These are phyloP conservation scores for Drosophila pruinosa DNA, from an alignment of 1,140 invertebrate species.

Conservation along the genomic window DNA sequence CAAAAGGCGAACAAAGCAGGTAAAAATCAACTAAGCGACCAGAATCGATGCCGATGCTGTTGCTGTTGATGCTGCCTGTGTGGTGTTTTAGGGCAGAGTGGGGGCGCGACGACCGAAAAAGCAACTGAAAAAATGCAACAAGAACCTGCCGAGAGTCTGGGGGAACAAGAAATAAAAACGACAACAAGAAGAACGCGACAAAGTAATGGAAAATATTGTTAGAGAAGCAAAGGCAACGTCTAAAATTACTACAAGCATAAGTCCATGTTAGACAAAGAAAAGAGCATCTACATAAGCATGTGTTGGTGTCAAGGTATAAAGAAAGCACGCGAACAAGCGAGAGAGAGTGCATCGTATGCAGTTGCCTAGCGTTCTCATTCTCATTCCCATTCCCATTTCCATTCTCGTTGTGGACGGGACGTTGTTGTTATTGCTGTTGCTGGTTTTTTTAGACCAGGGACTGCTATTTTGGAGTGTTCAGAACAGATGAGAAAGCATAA, in stretches of 20 bases:
- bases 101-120: conserved; percentile 35
- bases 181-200: conserved; percentile 58
- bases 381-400: conserved; percentile 3
- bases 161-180: conserved; percentile 16
- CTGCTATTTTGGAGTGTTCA: conserved; percentile 55
- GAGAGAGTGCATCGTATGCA: conserved; percentile 64
- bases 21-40: conserved; percentile 21
- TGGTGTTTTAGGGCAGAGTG: conserved; percentile 6
- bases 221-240: conserved; percentile 46
- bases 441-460: neutral
- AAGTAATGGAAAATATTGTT: conserved; percentile 70
- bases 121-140: conserved; percentile 73
- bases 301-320: neutral
- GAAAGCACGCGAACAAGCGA: conserved; percentile 12
- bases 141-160: conserved; percentile 62
- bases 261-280: conserved; percentile 10
- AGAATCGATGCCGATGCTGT: conserved; percentile 4
- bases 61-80: conserved; percentile 8
- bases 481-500: conserved; percentile 64
- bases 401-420: neutral
- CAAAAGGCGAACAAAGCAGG: conserved; percentile 46
- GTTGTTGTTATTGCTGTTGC: conserved; percentile 20
- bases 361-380: conserved; percentile 50
- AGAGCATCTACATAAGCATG: neutral
- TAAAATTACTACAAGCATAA: conserved; percentile 60